Conservation (phyloP, 2,888 invertebrate genomes). For the Galerucella calmariensis region DNA sequence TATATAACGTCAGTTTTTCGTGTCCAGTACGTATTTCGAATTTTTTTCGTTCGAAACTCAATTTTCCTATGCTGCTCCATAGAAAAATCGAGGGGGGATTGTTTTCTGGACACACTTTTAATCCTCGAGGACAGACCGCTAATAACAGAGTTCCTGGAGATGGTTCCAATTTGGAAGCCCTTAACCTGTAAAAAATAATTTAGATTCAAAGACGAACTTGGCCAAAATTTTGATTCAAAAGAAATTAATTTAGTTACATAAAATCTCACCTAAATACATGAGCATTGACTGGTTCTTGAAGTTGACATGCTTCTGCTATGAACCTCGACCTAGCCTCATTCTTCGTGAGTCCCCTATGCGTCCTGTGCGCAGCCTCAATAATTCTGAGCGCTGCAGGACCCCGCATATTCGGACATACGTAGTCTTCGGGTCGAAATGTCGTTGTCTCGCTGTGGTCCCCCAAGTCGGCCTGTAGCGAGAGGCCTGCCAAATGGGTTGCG, state of each 20-base stretch:
- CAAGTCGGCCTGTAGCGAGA: constrained; percentile 90
- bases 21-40: constrained; percentile 95
- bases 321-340: constrained; percentile 88
- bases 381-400: constrained; percentile 68
- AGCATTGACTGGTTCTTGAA: constrained; percentile 88
- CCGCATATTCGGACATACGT: constrained; percentile 78
- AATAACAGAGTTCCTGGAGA: constrained; percentile 86
- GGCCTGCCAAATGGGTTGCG: constrained; percentile 81
- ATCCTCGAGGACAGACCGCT: constrained; percentile 91
- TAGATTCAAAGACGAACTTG: background rate
- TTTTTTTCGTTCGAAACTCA: constrained; percentile 96
- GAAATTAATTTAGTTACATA: constrained; percentile 63
- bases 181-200: constrained; percentile 69
- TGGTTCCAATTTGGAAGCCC: constrained; percentile 79
- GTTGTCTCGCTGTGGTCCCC: constrained; percentile 78
- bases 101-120: constrained; percentile 84
- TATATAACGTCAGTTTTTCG: constrained; percentile 88
- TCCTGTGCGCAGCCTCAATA: constrained; percentile 83
- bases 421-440: constrained; percentile 83
- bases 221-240: background rate
- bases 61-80: constrained; percentile 95
- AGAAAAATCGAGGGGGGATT: constrained; percentile 82
- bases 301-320: constrained; percentile 87
- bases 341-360: constrained; percentile 80
- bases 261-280: constrained; percentile 75